Base-by-base conservation (phyloP, 2,888 invertebrate species). In the Cheilosia scutellata region DNA sequence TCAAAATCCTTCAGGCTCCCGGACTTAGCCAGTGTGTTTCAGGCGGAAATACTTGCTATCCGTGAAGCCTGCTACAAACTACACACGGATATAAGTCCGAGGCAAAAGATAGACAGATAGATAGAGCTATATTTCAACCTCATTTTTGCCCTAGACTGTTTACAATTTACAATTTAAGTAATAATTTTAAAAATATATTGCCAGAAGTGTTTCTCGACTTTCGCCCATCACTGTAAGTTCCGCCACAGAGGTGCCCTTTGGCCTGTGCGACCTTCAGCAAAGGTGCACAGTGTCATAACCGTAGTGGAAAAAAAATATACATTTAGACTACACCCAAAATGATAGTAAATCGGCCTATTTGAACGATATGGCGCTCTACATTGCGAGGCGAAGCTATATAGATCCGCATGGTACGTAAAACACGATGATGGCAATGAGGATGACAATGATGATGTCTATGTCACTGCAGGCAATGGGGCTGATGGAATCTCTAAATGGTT, bases 401-500 rank as follows among this genome's bases (percentile, higher is more conserved):
- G 60, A 49, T 49, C 33, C 58, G 44, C 60, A 55, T 55, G 65
- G 65, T 71, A 40, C 68, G 68, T 68, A 77, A 60, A 77, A 27
- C 68, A 62, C 68, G 51, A 68, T 77, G 68, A 62, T 68, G 66
- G 42, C 62, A 53, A 33, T 66, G 58, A 76, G 44, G 37, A 25
- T 68, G 66, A 53, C 62, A 53, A 33, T 66, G 58, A 33, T 66
- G 58, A 76, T 53, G 37, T n/a, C 37, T 37, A 25, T 33, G 44
- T 9, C 44, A 51, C 55, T 33, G 55, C 37, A 3, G 11, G 20
- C 16, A 49, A 63, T 65, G 78, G 70, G 74, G 83, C 68, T 65
- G 80, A 80, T 80, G 84, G 74, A 60, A 76, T 84, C 63, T 71
- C 53, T 40, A 65, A 80, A 84, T 75, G 68, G 74, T 47, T 68